Evolutionary conservation across 2,113 vertebrate species (phyloP).

Genomic region (Sceloporus tristichus): DNA sequence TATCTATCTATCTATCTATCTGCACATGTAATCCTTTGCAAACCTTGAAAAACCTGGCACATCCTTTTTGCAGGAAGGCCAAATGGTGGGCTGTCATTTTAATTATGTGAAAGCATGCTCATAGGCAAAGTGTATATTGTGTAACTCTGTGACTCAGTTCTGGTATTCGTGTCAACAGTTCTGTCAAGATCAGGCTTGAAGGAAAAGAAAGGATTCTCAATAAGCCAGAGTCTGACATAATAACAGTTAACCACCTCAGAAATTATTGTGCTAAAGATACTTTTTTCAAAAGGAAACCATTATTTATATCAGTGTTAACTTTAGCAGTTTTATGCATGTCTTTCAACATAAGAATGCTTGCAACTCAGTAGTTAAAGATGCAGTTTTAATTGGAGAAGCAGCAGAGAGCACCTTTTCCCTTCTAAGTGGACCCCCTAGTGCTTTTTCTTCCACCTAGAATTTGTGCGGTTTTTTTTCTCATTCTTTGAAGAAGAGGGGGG

Average conservation of each 20-base stretch:
- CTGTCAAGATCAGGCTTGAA: constrained; percentile 45
- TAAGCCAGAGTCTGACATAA: neutral
- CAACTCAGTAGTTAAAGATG: too few relatives aligned
- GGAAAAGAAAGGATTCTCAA: constrained; percentile 1
- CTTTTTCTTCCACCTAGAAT: neutral
- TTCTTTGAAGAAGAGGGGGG: neutral
- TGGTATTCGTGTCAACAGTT: constrained; percentile 34
- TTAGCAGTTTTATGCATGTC: neutral
- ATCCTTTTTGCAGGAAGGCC: neutral
- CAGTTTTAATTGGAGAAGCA: neutral
- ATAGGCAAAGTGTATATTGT: constrained; percentile 31
- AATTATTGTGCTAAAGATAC: neutral
- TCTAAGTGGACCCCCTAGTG: too few relatives aligned
- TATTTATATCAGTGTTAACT: neutral
- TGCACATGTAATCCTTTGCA: constrained; percentile 38
- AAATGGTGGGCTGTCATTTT: constrained; percentile 12
- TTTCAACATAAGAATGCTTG: neutral
- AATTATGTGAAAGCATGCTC: constrained; percentile 7
- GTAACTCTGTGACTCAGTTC: constrained; percentile 50
- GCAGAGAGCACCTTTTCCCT: neutral
- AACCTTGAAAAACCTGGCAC: constrained; percentile 46
- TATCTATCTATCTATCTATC: neutral
- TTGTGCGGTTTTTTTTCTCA: neutral
- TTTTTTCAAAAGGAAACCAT: constrained; percentile 19
- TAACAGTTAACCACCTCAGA: constrained; percentile 28